Evolutionary conservation across 2,797 vertebrate genomes (phyloP).

Genomic region (Garrulus glandarius): DNA sequence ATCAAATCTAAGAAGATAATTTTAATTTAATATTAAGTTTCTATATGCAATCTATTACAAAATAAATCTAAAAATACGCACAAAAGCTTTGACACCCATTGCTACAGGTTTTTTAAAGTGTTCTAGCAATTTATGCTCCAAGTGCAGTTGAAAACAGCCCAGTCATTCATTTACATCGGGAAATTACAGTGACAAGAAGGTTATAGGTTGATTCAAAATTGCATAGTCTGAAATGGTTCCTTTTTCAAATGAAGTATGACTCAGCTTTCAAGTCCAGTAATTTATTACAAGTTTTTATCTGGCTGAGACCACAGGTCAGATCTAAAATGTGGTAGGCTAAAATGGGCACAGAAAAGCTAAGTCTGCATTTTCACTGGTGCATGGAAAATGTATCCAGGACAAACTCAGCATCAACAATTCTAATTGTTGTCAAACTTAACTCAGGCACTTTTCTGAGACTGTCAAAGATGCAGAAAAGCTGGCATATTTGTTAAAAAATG

Average conservation of each 20-base stretch:
- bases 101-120: neutral
- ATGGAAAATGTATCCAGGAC: neutral
- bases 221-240: neutral
- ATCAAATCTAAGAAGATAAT: neutral
- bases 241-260: conserved; percentile 5
- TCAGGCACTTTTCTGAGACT: neutral
- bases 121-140: neutral
- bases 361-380: neutral
- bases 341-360: neutral
- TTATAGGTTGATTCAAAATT: conserved; percentile 4
- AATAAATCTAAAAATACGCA: neutral
- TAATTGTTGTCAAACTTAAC: neutral
- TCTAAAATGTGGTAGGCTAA: neutral
- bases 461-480: neutral
- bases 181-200: neutral
- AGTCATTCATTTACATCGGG: neutral
- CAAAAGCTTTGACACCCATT: neutral
- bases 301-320: neutral
- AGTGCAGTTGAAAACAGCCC: neutral
- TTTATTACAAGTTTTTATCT: neutral
- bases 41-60: neutral
- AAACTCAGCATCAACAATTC: neutral
- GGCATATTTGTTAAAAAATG: neutral
- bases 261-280: neutral
- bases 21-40: neutral